Percentiles rank a stretch among this genome's conserved stretches.
Evolutionary conservation across 2,797 vertebrate genomes (phyloP).

Genomic region (Pseudochaenichthys georgianus): DNA sequence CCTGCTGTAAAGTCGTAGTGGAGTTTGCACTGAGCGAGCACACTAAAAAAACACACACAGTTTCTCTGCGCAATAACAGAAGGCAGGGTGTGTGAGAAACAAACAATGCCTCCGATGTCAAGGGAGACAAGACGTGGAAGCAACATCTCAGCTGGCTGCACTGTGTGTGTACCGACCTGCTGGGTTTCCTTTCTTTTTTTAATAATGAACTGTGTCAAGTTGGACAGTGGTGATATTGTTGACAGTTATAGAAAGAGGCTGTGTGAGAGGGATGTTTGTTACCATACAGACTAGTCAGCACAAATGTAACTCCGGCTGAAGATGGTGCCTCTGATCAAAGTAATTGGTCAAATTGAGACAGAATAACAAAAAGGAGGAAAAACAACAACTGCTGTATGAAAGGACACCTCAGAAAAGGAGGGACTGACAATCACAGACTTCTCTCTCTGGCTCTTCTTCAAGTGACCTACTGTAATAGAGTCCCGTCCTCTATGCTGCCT

Average conservation of each 20-base stretch:
- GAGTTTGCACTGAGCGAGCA: slow-evolving; percentile 58
- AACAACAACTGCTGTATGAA: slow-evolving; percentile 63
- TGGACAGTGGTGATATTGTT: slow-evolving; percentile 46
- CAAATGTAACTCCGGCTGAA: slow-evolving; percentile 25
- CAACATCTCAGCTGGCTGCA: slow-evolving; percentile 55
- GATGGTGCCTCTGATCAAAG: slow-evolving; percentile 49
- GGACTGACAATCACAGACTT: slow-evolving; percentile 84
- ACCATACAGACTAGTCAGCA: slow-evolving; percentile 47
- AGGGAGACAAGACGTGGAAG: slow-evolving; percentile 33
- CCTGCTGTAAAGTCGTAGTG: slow-evolving; percentile 54
- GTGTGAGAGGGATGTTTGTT: slow-evolving; percentile 36
- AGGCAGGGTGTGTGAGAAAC: slow-evolving; percentile 49
- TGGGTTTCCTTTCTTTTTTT: slow-evolving; percentile 33
- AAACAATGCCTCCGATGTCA: slow-evolving; percentile 55
- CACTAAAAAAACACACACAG: slow-evolving; percentile 48
- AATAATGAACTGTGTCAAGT: slow-evolving; percentile 47
- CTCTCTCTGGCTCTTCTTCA: slow-evolving; percentile 77
- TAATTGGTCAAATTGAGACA: slow-evolving; percentile 24
- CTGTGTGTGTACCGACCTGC: slow-evolving; percentile 50
- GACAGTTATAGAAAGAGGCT: slow-evolving; percentile 37
- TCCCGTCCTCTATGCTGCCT: slow-evolving; percentile 83
- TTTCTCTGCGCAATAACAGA: slow-evolving; percentile 67
- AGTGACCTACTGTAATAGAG: slow-evolving; percentile 82
- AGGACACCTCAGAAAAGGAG: slow-evolving; percentile 66
- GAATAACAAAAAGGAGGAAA: slow-evolving; percentile 13